Evolutionary conservation across 2,113 vertebrate species (phyloP).

Genomic region (Apistogramma diplotaenia): DNA sequence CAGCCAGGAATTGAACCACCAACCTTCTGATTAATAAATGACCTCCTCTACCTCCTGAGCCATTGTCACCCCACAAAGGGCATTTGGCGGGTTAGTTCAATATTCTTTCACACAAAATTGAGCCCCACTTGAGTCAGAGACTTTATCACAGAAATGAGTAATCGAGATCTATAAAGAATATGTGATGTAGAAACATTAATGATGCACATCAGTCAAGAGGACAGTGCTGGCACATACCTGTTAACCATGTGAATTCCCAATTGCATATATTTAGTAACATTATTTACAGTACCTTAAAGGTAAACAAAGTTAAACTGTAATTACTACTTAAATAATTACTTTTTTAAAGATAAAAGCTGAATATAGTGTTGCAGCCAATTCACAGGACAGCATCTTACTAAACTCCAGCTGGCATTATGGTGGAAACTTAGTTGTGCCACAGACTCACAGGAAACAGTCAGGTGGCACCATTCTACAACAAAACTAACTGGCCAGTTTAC

Average conservation of each 20-base stretch:
- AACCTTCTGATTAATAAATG: too few species aligned
- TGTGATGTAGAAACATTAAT: not conserved
- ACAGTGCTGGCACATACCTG: not conserved
- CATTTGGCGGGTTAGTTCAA: not conserved
- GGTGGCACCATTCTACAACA: not conserved
- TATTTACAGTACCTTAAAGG: not conserved
- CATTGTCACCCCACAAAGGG: not conserved
- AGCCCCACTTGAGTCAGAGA: not conserved
- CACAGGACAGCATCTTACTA: not conserved
- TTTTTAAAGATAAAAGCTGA: not conserved
- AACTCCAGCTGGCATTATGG: not conserved
- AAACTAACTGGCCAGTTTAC: too few species aligned
- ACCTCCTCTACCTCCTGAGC: too few species aligned
- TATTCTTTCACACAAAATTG: not conserved
- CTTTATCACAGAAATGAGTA: not conserved
- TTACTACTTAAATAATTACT: not conserved
- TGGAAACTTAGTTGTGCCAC: too few species aligned
- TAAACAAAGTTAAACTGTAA: too few species aligned
- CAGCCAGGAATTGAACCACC: too few species aligned
- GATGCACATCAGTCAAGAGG: not conserved
- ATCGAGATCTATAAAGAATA: not conserved
- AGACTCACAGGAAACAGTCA: not conserved
- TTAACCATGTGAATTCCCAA: not conserved
- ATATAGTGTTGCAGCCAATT: not conserved
- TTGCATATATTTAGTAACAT: not conserved